A percentile compares a stretch with the other conserved stretches of the same genome.
These are phyloP conservation scores for Pararge aegeria DNA, from an alignment of 1,140 invertebrate species.

Conservation along the genomic window DNA sequence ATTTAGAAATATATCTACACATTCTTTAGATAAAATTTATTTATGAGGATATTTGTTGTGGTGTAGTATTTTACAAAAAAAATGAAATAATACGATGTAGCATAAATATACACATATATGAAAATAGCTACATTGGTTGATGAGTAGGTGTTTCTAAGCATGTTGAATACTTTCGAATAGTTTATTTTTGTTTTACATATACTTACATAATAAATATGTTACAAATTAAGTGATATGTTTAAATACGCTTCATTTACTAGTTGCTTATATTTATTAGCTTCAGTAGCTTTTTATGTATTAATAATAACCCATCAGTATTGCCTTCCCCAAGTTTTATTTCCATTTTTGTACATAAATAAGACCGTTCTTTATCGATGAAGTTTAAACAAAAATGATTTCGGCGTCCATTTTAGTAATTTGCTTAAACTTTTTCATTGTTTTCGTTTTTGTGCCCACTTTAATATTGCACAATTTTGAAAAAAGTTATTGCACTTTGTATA, in stretches of 20 bases:
- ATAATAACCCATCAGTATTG: constrained; percentile 61
- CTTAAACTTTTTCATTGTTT: constrained; percentile 13
- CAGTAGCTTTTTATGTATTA: constrained; percentile 35
- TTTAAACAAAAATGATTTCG: constrained; percentile 8
- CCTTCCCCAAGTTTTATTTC: constrained; percentile 32
- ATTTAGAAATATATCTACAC: constrained; percentile 36
- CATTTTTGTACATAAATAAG: constrained; percentile 12
- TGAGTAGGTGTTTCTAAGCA: constrained; percentile 40
- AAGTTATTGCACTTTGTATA: constrained; percentile 44
- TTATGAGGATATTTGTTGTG: constrained; percentile 29
- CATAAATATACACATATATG: constrained; percentile 5
- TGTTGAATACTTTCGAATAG: constrained; percentile 73
- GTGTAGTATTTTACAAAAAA: constrained; percentile 19
- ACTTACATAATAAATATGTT: constrained; percentile 48
- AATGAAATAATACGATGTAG: constrained; percentile 5
- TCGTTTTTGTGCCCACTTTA: constrained; percentile 58
- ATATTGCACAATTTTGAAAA: constrained; percentile 52
- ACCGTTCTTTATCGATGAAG: constrained; percentile 12
- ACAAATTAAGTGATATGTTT: constrained; percentile 59
- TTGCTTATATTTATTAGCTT: constrained; percentile 46
- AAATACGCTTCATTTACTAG: constrained; percentile 56
- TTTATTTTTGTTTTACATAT: constrained; percentile 71
- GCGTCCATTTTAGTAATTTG: constrained; percentile 20
- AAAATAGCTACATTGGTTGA: constrained; percentile 15
- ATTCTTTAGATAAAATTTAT: constrained; percentile 30